A percentile compares a stretch with the other conserved stretches of the same genome.
phyloP scores from a whole-genome alignment of 1,140 invertebrate genomes.

The Formica exsecta region DNA sequence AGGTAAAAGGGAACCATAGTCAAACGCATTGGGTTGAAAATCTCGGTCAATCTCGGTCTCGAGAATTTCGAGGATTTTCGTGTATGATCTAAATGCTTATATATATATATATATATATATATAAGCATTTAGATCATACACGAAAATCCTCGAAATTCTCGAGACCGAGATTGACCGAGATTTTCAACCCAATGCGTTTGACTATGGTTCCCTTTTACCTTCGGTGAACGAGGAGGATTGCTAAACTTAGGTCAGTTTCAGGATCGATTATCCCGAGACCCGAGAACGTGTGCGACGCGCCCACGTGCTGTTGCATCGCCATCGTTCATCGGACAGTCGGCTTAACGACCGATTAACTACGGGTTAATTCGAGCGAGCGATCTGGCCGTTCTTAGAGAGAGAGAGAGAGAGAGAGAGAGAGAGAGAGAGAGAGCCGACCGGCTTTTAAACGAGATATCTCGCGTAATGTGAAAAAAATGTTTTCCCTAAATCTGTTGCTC shows the following conservation, averaged over 20 bases:
- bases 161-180: no score
- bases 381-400: neutral
- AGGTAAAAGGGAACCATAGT: conserved; percentile 23
- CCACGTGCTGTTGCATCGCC: conserved; percentile 65
- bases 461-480: no score
- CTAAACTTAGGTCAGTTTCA: conserved; percentile 70
- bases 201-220: conserved; percentile 23
- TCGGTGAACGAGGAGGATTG: neutral
- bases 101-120: no score
- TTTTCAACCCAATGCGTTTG: neutral
- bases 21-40: neutral
- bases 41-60: no score
- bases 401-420: no score
- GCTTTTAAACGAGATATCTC: no score
- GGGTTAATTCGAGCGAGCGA: conserved; percentile 59
- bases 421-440: no score
- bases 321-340: conserved; percentile 30
- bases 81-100: no score
- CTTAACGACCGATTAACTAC: conserved; percentile 68
- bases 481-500: no score
- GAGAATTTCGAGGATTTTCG: no score
- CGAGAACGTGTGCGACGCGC: conserved; percentile 7
- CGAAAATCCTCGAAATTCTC: no score
- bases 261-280: conserved; percentile 58
- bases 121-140: no score